These are phyloP conservation scores for Amphimedon queenslandica DNA, from an alignment of 37 sponge, comb jelly and placozoan species.

Conservation along the genomic window DNA sequence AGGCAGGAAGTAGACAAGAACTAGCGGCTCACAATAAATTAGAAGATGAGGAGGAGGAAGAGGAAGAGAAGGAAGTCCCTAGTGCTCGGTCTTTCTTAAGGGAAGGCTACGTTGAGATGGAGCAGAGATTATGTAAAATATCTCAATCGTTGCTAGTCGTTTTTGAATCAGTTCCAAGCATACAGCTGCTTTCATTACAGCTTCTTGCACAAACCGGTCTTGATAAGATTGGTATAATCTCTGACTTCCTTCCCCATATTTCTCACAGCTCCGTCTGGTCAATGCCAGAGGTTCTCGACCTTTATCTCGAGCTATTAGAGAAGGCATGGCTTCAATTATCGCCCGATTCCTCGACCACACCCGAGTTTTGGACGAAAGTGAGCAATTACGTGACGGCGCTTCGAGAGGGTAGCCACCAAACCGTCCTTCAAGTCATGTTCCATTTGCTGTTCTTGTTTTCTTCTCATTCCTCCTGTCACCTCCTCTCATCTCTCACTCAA, in stretches of 20 bases:
- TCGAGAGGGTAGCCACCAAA: slow-evolving; percentile 3
- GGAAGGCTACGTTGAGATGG: slow-evolving; percentile 22
- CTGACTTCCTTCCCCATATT: slow-evolving; percentile 43
- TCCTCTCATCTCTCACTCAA: slow-evolving; percentile 40
- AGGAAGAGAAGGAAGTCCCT: neutral
- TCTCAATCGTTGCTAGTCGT: slow-evolving; percentile 37
- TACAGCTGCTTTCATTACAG: slow-evolving; percentile 67
- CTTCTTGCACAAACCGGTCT: slow-evolving; percentile 32
- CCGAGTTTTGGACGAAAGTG: slow-evolving; percentile 52
- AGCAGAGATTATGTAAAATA: slow-evolving; percentile 38
- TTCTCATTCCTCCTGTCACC: slow-evolving; percentile 30
- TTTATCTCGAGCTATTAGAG: slow-evolving; percentile 58
- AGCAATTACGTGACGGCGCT: slow-evolving; percentile 35
- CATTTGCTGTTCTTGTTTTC: slow-evolving; percentile 60
- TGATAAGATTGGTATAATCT: slow-evolving; percentile 38
- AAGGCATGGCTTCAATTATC: slow-evolving; percentile 56
- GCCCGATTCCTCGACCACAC: slow-evolving; percentile 23
- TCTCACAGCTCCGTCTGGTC: slow-evolving; percentile 16
- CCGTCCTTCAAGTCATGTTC: slow-evolving; percentile 35
- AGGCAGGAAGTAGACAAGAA: neutral
- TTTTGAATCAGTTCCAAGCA: slow-evolving; percentile 39
- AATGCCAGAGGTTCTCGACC: slow-evolving; percentile 50
- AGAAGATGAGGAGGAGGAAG: neutral
- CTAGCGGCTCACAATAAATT: neutral
- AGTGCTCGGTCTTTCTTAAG: slow-evolving; percentile 7